A percentile compares a stretch with the other conserved stretches of the same genome.
Evolutionary conservation across 2,888 invertebrate species (phyloP).

Genomic region (Meteorus cinctellus): DNA sequence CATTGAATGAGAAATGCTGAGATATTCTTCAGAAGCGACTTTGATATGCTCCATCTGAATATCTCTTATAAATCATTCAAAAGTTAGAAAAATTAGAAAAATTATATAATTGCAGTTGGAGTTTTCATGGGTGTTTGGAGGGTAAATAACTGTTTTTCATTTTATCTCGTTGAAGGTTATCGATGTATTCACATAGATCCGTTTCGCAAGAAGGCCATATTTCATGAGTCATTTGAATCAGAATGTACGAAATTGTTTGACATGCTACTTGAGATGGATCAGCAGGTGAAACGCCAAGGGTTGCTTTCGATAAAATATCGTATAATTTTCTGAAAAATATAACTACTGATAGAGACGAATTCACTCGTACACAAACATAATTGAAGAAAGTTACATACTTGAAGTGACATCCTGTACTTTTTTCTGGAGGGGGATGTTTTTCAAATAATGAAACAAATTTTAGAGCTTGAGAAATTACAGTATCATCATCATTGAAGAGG

Average conservation of each 20-base stretch:
- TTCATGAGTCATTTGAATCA: slow-evolving; percentile 54
- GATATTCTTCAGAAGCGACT: no score
- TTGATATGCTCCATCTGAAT: no score
- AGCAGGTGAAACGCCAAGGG: slow-evolving; percentile 50
- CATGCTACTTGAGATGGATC: slow-evolving; percentile 52
- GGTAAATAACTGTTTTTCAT: slow-evolving; percentile 40
- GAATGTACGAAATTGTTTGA: slow-evolving; percentile 51
- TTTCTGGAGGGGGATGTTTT: slow-evolving; percentile 59
- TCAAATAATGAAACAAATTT: slow-evolving; percentile 65
- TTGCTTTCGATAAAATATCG: slow-evolving; percentile 60
- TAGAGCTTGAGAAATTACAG: slow-evolving; percentile 61
- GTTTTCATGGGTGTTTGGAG: neutral
- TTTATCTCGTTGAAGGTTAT: slow-evolving; percentile 28
- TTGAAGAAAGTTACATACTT: slow-evolving; percentile 49
- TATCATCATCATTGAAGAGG: slow-evolving; percentile 55
- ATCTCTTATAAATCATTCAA: no score
- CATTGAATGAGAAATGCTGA: no score
- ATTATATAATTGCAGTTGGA: no score
- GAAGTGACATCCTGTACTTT: slow-evolving; percentile 58
- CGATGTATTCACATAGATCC: slow-evolving; percentile 39
- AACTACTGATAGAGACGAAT: neutral
- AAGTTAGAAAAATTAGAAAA: no score
- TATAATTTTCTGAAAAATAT: slow-evolving; percentile 62
- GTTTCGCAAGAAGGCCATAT: slow-evolving; percentile 53
- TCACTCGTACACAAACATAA: slow-evolving; percentile 12